phyloP scores from a whole-genome alignment of 1,140 invertebrate genomes.

The Pseudomyrmex pallidus region DNA sequence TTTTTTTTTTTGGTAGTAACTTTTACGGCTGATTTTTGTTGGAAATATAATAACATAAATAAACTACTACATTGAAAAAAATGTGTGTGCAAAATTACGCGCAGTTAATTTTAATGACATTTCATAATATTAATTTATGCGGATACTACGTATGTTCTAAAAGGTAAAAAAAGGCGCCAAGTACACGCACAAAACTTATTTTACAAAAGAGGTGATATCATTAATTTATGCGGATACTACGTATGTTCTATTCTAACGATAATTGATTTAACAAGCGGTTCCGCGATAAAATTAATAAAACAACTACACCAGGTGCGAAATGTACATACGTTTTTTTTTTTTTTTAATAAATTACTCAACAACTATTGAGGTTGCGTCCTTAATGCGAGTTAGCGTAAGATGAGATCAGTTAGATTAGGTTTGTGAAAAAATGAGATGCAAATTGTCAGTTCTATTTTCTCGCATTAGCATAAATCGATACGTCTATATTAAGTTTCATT shows the following conservation, averaged over 20 bases:
- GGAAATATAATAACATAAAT: no score
- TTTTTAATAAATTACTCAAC: constrained; percentile 4
- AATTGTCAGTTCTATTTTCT: constrained; percentile 7
- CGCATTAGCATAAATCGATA: not conserved
- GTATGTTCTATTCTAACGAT: not conserved
- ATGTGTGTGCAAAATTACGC: not conserved
- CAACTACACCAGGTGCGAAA: not conserved
- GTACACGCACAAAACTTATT: no score
- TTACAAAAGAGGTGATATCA: no score
- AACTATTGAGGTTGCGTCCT: not conserved
- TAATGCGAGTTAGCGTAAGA: constrained; percentile 20
- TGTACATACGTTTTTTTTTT: not conserved
- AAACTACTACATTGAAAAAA: no score
- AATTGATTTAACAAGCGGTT: constrained; percentile 24
- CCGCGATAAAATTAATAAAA: not conserved
- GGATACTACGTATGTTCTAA: not conserved
- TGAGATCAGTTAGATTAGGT: not conserved
- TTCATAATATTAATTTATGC: constrained; percentile 7
- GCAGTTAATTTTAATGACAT: not conserved
- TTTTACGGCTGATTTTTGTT: no score
- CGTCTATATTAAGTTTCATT: not conserved
- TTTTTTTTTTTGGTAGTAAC: not conserved
- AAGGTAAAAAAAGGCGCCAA: no score
- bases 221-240: no score
- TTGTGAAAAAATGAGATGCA: constrained; percentile 10